A percentile compares a stretch with the other conserved stretches of the same genome.
These are phyloP conservation scores for Varanus salvator DNA, from an alignment of 2,113 vertebrate species.

Conservation along the genomic window DNA sequence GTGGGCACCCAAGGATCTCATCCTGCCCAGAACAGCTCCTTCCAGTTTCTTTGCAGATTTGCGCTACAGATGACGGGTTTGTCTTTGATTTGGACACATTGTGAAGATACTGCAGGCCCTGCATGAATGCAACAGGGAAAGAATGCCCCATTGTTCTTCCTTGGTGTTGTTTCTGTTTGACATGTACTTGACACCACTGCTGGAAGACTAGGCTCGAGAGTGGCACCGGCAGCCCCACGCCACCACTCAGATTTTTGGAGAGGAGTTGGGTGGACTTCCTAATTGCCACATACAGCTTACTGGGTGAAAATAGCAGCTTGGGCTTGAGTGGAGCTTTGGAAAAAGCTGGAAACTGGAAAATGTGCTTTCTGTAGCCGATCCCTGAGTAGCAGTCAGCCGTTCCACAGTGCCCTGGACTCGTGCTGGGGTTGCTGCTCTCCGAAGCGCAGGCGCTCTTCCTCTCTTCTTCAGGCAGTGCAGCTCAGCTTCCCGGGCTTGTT, in stretches of 20 bases:
- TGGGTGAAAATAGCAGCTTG: background rate
- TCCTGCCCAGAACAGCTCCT: background rate
- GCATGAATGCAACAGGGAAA: conserved; percentile 41
- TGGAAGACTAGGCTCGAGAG: conserved; percentile 70
- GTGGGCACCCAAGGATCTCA: conserved; percentile 32
- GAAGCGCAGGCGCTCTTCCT: conserved; percentile 21
- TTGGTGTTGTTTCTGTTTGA: conserved; percentile 4
- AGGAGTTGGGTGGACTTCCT: background rate
- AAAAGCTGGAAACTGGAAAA: background rate
- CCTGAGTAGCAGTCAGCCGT: background rate
- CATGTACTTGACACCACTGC: conserved; percentile 69
- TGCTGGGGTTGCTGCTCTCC: background rate
- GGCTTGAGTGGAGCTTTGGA: background rate
- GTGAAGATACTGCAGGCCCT: conserved; percentile 49
- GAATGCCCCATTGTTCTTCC: conserved; percentile 74
- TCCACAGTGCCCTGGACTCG: background rate
- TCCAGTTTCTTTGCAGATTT: conserved; percentile 1
- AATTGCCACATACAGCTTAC: background rate
- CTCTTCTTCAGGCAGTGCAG: background rate
- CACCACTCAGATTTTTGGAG: background rate
- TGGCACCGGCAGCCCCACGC: conserved; percentile 50
- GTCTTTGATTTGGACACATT: background rate
- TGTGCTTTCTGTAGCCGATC: background rate
- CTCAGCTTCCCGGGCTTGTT: background rate
- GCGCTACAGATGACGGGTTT: background rate